Evolutionary conservation across 2,888 invertebrate genomes (phyloP).

Genomic region (Sesia apiformis): DNA sequence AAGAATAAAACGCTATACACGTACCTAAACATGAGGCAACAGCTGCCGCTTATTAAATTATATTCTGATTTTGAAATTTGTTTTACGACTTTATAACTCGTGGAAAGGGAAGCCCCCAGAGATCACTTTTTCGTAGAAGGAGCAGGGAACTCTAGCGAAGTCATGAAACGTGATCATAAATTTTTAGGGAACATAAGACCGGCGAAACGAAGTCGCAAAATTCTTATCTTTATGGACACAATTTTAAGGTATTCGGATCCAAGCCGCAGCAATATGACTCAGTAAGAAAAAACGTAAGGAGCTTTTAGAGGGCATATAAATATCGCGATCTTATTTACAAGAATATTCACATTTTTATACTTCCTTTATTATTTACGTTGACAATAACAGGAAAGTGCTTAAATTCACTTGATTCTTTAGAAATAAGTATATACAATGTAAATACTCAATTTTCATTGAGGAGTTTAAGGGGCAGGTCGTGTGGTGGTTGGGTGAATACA

Average conservation of each 20-base stretch:
- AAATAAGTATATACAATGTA: too few species aligned
- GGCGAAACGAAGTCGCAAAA: conserved; percentile 38
- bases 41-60: not conserved
- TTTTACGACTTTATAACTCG: not conserved
- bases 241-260: conserved; percentile 46
- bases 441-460: too few species aligned
- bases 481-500: conserved; percentile 28
- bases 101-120: not conserved
- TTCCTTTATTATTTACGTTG: too few species aligned
- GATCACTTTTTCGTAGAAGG: conserved; percentile 23
- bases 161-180: conserved; percentile 47
- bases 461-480: not conserved
- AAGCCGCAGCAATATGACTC: conserved; percentile 19
- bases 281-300: not conserved
- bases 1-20: not conserved
- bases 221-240: conserved; percentile 50
- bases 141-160: conserved; percentile 34
- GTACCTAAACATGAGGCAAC: not conserved
- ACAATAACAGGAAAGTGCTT: too few species aligned
- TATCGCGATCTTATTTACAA: too few species aligned
- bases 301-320: not conserved
- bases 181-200: conserved; percentile 36
- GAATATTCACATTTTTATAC: too few species aligned
- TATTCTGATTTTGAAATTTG: not conserved
- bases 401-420: too few species aligned